phyloP scores from a whole-genome alignment of 2,113 vertebrate genomes.

The Tichodroma muraria region DNA sequence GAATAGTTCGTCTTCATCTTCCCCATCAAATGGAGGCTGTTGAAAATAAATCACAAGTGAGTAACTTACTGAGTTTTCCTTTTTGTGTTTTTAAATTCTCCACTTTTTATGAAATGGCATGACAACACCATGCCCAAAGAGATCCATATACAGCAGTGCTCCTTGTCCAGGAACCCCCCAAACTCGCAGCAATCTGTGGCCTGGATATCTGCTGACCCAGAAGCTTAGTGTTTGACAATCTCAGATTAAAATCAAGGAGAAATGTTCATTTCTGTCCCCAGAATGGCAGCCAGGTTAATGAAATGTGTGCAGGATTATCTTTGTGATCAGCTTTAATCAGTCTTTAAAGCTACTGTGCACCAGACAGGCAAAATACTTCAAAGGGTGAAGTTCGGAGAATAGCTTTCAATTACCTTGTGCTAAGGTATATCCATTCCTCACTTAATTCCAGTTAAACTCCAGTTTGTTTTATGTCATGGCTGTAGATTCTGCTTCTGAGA shows the following conservation, averaged over 20 bases:
- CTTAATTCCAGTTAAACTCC: neutral
- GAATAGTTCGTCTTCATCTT: constrained; percentile 96
- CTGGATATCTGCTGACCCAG: neutral
- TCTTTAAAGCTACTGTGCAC: neutral
- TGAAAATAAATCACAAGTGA: neutral
- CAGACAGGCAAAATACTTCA: neutral
- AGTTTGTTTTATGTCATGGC: neutral
- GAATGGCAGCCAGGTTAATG: neutral
- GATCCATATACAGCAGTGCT: neutral
- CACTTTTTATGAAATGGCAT: neutral
- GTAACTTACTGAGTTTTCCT: neutral
- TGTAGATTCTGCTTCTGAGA: neutral
- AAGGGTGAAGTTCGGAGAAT: neutral
- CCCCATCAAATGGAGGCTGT: constrained; percentile 95
- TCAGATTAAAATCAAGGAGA: neutral
- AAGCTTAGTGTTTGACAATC: neutral
- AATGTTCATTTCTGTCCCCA: neutral
- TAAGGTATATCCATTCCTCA: neutral
- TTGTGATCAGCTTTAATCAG: neutral
- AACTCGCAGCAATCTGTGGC: neutral
- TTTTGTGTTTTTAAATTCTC: neutral
- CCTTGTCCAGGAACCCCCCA: neutral
- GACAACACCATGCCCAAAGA: neutral
- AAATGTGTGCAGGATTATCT: neutral
- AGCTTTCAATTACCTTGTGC: neutral